Evolutionary conservation across 2,888 invertebrate genomes (phyloP).

Genomic region (Xylocampa areola): DNA sequence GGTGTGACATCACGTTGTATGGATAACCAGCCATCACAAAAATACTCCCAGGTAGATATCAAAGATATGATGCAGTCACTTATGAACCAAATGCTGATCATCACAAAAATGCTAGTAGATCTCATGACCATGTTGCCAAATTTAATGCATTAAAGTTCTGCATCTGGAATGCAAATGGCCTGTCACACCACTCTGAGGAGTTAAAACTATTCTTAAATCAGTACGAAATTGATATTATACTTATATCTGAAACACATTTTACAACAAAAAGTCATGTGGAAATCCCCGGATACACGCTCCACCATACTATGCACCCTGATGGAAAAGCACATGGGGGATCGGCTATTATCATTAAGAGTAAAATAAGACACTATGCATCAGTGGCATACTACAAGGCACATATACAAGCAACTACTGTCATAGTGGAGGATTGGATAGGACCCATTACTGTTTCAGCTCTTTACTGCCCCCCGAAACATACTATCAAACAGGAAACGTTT

Average conservation of each 20-base stretch:
- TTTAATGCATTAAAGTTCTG: conserved; percentile 3
- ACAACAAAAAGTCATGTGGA: neutral
- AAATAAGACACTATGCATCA: conserved; percentile 1
- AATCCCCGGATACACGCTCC: neutral
- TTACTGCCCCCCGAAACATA: too few relatives aligned
- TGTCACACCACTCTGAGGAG: neutral
- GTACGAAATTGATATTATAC: neutral
- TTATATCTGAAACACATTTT: neutral
- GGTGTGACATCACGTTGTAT: too few relatives aligned
- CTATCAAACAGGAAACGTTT: too few relatives aligned
- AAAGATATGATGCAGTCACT: neutral
- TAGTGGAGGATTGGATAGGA: neutral
- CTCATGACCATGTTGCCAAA: conserved; percentile 1
- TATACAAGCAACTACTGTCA: conserved; percentile 1
- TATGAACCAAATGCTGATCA: neutral
- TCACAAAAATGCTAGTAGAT: neutral
- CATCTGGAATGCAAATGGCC: conserved; percentile 6
- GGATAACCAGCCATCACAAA: too few relatives aligned
- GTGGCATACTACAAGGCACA: neutral
- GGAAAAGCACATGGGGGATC: neutral
- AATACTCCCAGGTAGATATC: too few relatives aligned
- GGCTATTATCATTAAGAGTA: neutral
- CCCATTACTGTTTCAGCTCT: neutral
- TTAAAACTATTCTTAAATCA: neutral
- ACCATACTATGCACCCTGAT: neutral